Evolutionary conservation across 30 jellyfish, hydroid and myxozoan species (phyloP), one percentile per base, ranked within the genome.

Genomic region (Mastigias papua): DNA sequence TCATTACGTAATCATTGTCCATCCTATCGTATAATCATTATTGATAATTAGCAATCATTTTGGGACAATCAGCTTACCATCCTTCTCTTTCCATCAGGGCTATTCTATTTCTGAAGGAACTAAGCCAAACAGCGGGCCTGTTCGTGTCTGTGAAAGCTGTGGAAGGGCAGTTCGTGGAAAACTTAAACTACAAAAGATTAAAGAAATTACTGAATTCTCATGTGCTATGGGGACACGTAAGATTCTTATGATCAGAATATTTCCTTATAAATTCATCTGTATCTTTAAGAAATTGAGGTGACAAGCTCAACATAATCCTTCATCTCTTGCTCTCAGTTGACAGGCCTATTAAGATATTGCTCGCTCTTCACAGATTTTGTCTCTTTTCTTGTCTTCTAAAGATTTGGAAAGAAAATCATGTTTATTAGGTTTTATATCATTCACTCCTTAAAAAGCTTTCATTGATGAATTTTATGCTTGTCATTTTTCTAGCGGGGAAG

Each of bases 211-310:
- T 0, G 82, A 80, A 34, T 92, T 92, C 31, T n/a, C 70, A 1
- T 92, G 98, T 54, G 97, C 97, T 0, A 86, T 87, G 86, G 93
- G 96, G 22, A 32, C 92, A 29, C 93, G 98, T 91, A 73, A 48
- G 91, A 50, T 2, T 42, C 54, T 42, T 42, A 42, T 15, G n/a
- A n/a, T 15, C 54, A 4, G 13, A 8, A 42, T 42, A 42, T 0
- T 9, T 60, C 33, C 17, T 19, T 0, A 21, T 21, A 21, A 60
- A 21, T 19, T 60, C 8, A 21, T 21, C 10, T 22, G 0, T 21
- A 5, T 60, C 11, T 60, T 5, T 5, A 0, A 27, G 33, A 21
- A 27, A 5, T 0, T 0, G 72, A 27, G n/a, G n/a, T n/a, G n/a
- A n/a, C n/a, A n/a, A n/a, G n/a, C n/a, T n/a, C n/a, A n/a, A n/a